Evolutionary conservation across 2,113 vertebrate genomes (phyloP), one percentile per base, ranked within the genome.

Genomic region (Zeus faber): DNA sequence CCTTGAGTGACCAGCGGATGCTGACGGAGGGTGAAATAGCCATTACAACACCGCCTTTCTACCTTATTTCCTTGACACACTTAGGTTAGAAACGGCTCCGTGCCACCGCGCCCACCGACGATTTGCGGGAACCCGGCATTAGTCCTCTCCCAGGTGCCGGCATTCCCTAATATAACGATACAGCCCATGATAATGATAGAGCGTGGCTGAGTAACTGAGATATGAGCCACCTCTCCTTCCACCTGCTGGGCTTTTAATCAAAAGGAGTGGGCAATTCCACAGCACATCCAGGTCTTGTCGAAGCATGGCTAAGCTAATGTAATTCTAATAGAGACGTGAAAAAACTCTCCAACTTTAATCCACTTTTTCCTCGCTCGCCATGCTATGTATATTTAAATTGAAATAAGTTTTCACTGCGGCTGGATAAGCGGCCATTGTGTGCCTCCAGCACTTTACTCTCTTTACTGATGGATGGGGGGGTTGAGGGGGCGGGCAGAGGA

Each of bases 361-460:
- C 86, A 85, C 74, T 89, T 82, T 90, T 90, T 88, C 62, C 69
- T 63, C 59, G 72, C 58, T 81, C 79, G 92, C 90, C 91, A 88
- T 88, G 89, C 82, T 87, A 84, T 90, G 90, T 91, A 91, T 90
- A 93, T 93, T 94, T 93, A 91, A 93, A 93, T 91, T 87, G 85
- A 89, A 91, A 87, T 92, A 87, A 72, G 76, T 88, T 89, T 89
- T 90, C 87, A 89, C 89, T 88, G 88, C 81, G 68, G 81, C 76
- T 77, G 88, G 85, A 85, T 91, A 90, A 89, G 87, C 90, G 86
- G 86, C 84, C 83, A 90, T 89, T 90, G 87, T 86, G 83, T 82
- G 92, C 90, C 89, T 91, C 80, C 69, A 91, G 90, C 88, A 87
- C 87, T 90, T 90, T 89, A 62, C 71, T 83, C 80, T 67, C 83